These are phyloP conservation scores for Hirtodrosophila alboralis DNA, from an alignment of 2,888 invertebrate species.

Conservation along the genomic window DNA sequence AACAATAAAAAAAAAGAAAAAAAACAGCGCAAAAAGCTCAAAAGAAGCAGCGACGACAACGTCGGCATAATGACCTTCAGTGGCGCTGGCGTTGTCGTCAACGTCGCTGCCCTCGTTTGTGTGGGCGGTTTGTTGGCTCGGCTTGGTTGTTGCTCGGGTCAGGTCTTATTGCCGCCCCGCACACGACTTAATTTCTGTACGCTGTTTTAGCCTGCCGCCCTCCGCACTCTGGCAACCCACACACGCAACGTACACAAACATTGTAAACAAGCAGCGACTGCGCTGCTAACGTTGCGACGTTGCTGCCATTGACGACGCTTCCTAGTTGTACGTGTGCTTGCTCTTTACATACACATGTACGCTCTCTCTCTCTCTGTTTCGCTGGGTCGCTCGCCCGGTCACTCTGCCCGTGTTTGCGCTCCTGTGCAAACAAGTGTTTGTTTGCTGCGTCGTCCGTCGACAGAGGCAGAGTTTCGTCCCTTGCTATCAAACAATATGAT, in stretches of 20 bases:
- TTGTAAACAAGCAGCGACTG: constrained; percentile 69
- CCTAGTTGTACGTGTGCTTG: constrained; percentile 64
- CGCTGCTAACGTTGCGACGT: constrained; percentile 32
- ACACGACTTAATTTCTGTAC: constrained; percentile 69
- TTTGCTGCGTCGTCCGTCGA: constrained; percentile 55
- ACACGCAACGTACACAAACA: constrained; percentile 62
- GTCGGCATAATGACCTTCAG: constrained; percentile 79
- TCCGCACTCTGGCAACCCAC: constrained; percentile 13
- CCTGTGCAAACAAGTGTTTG: constrained; percentile 80
- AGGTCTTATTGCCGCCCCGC: constrained; percentile 47
- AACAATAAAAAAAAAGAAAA: constrained; percentile 60
- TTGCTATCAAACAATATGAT: constrained; percentile 41
- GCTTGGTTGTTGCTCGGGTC: constrained; percentile 62
- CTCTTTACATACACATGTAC: constrained; percentile 16
- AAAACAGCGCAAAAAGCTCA: constrained; percentile 60
- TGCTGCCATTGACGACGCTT: constrained; percentile 50
- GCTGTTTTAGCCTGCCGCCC: constrained; percentile 7
- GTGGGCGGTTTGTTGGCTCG: constrained; percentile 23
- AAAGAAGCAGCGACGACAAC: constrained; percentile 43
- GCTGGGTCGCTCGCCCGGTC: constrained; percentile 31
- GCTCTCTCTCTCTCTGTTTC: constrained; percentile 42
- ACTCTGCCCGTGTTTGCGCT: constrained; percentile 48
- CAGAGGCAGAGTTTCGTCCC: constrained; percentile 34
- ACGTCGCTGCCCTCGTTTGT: constrained; percentile 31
- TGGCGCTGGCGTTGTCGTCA: constrained; percentile 55